Evolutionary conservation across 2,113 vertebrate species (phyloP).

Genomic region (Vulpes ferrilata): DNA sequence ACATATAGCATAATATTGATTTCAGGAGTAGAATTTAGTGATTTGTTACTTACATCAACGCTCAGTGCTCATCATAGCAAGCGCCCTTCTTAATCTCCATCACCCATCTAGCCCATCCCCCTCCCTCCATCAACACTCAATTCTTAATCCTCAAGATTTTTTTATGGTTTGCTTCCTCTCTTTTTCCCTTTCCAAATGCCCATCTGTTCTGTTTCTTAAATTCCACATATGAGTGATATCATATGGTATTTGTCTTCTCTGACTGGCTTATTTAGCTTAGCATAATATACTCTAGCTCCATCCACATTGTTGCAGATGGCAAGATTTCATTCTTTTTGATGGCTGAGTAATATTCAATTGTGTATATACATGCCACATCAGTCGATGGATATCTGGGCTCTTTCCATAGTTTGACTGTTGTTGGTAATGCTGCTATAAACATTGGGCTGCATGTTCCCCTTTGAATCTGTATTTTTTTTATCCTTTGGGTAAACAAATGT

Average conservation of each 20-base stretch:
- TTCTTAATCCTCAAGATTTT: not conserved
- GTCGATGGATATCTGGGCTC: not conserved
- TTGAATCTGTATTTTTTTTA: not conserved
- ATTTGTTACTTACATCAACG: not conserved
- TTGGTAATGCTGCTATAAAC: not conserved
- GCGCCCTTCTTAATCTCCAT: not conserved
- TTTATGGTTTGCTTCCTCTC: no score
- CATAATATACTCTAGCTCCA: no score
- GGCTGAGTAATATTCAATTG: not conserved
- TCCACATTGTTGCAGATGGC: no score
- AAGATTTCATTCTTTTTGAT: not conserved
- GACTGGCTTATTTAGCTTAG: no score
- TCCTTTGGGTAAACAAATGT: not conserved
- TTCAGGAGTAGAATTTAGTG: not conserved
- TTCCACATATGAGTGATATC: no score
- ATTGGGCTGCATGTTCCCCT: not conserved
- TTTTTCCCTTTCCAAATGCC: no score
- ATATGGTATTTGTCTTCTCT: no score
- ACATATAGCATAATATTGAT: not conserved
- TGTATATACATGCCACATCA: not conserved
- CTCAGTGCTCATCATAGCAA: not conserved
- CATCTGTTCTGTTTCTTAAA: no score
- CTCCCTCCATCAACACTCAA: not conserved
- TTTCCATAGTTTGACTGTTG: no score
- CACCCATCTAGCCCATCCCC: not conserved